These are phyloP conservation scores for Chiroxiphia lanceolata DNA, from an alignment of 2,797 vertebrate genomes.

Conservation along the genomic window DNA sequence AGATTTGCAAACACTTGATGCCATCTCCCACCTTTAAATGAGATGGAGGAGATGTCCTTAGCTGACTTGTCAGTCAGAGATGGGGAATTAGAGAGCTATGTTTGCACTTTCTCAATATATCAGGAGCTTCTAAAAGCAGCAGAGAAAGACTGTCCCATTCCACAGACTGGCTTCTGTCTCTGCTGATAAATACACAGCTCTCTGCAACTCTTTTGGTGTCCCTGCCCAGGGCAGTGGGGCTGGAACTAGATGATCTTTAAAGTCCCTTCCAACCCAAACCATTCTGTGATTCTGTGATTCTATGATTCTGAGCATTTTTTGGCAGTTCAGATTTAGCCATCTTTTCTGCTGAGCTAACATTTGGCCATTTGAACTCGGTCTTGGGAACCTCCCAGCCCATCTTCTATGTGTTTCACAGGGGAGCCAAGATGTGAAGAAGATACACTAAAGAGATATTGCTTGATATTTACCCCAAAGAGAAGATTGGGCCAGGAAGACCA, in stretches of 20 bases:
- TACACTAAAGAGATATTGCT: background rate
- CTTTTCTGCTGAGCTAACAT: background rate
- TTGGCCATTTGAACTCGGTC: background rate
- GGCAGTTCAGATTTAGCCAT: background rate
- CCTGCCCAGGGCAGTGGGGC: background rate
- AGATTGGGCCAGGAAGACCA: background rate
- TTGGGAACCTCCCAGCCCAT: background rate
- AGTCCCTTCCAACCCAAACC: background rate
- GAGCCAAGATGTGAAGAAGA: slow-evolving; percentile 12
- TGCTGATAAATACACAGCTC: background rate
- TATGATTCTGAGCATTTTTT: background rate
- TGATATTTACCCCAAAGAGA: background rate
- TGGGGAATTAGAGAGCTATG: background rate
- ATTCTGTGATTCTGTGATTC: background rate
- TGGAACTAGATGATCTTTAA: background rate
- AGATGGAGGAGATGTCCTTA: slow-evolving; percentile 3
- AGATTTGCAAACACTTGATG: background rate
- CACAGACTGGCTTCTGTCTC: background rate
- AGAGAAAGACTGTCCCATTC: background rate
- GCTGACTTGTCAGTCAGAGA: background rate
- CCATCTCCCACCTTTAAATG: background rate
- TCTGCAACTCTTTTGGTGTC: background rate
- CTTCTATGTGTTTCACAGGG: background rate
- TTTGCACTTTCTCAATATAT: background rate
- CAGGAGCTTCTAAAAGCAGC: background rate